Base-by-base conservation (phyloP, 1,140 invertebrate species). In the Druon quercuslanigerum region DNA sequence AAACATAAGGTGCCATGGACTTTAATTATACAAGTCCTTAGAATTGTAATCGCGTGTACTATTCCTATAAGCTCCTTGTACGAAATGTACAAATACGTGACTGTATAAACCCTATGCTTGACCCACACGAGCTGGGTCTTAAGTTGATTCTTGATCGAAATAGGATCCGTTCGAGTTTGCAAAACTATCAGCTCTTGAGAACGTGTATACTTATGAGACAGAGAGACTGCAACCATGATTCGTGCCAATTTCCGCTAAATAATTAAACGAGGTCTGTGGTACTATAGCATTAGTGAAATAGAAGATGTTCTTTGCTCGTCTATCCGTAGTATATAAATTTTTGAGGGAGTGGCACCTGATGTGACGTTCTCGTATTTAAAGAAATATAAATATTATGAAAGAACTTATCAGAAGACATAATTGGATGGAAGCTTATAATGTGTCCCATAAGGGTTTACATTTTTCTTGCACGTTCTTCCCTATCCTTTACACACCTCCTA, bases 11-110 rank as follows among this genome's bases (percentile, higher is more conserved):
- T 40, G 60, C 25, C 60, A 40, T 40, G 40, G 16, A 66, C 60
- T 33, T 66, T 66, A 66, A 66, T 66, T 66, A 66, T 66, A 66
- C 60, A 66, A 66, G 60, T 66, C 40, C 60, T 66, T 66, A 66
- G 33, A 66, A 66, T 40, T 66, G 60, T 66, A 66, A 66, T 66
- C n/a, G 60, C 60, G 40, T 33, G 25, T 17, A n/a, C 52, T 54
- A 19, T 17, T 17, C 17, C 25, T 20, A 57, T 57, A 57, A 57
- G 9, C 19, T 3, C 11, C 19, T 57, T 9, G 25, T 57, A 57
- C 13, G 25, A 66, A 66, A 33, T 14, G 9, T 66, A 66, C 33
- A 66, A 66, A 66, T 66, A 66, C 60, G 60, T 66, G 60, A 33
- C 33, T 66, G 8, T 14, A 16, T 66, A 40, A 66, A 66, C 25